Conservation (phyloP, 1,140 invertebrate genomes). For the Drosophila quadrilineata region DNA sequence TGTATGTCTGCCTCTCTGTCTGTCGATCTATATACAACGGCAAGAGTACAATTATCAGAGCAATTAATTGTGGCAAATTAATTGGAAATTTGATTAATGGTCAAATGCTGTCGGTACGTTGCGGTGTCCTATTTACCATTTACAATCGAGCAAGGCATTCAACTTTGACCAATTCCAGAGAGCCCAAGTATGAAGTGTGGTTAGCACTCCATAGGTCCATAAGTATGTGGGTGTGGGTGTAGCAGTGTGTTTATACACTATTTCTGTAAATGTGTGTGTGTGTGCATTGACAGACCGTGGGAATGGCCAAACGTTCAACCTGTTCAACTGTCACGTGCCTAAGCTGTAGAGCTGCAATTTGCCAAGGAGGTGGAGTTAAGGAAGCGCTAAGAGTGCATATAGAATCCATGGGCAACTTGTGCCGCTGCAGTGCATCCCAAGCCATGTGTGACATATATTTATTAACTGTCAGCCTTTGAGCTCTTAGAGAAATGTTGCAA, state of each 20-base stretch:
- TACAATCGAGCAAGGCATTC: slow-evolving; percentile 61
- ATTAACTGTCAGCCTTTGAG: slow-evolving; percentile 59
- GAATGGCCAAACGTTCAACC: slow-evolving; percentile 38
- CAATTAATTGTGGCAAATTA: slow-evolving; percentile 76
- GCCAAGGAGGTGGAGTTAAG: not conserved
- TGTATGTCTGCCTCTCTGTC: no score
- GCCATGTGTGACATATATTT: slow-evolving; percentile 70
- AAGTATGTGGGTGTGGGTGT: not conserved
- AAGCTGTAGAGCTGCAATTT: slow-evolving; percentile 39
- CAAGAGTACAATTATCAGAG: slow-evolving; percentile 51
- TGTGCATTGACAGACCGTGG: slow-evolving; percentile 52
- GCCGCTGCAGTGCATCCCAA: slow-evolving; percentile 54
- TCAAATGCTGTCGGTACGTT: slow-evolving; percentile 42
- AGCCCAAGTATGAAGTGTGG: slow-evolving; percentile 30
- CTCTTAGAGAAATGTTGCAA: slow-evolving; percentile 45
- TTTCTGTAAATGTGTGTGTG: slow-evolving; percentile 7
- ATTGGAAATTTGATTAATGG: slow-evolving; percentile 76
- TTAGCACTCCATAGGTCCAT: no score
- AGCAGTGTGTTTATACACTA: not conserved
- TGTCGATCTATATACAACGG: not conserved
- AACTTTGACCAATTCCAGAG: slow-evolving; percentile 59
- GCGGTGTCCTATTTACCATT: slow-evolving; percentile 38
- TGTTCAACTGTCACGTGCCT: slow-evolving; percentile 58
- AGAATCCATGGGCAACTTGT: not conserved
- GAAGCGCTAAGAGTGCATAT: not conserved